A percentile compares a stretch with the other conserved stretches of the same genome.
phyloP scores from a whole-genome alignment of 2,797 vertebrate genomes.

The Spinus olivaceus region DNA sequence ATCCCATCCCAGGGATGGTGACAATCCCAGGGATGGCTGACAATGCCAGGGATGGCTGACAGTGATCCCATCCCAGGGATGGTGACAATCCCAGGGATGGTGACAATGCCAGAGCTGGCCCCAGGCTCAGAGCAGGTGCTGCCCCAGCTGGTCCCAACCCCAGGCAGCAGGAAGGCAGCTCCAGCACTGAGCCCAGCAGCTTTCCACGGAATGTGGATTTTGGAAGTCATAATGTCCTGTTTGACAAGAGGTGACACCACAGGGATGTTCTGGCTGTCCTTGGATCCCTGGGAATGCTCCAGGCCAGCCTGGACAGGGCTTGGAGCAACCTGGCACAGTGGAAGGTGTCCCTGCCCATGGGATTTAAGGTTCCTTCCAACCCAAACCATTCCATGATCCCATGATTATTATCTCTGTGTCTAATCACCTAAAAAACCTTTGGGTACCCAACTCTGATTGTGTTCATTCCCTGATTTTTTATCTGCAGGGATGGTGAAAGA shows the following conservation, averaged over 20 bases:
- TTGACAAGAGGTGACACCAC: neutral
- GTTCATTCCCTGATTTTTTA: neutral
- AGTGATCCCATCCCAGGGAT: no score
- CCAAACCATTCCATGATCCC: neutral
- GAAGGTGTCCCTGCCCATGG: neutral
- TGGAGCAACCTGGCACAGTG: neutral
- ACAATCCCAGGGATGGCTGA: neutral
- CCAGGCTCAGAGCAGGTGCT: neutral
- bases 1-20: neutral
- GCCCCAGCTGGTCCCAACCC: neutral
- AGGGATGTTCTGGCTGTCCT: neutral
- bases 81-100: neutral
- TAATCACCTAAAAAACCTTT: neutral
- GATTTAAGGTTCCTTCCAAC: no score
- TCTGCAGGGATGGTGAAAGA: neutral
- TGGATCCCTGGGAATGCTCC: neutral
- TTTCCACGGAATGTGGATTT: accelerated
- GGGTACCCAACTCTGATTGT: neutral
- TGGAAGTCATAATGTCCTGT: accelerated
- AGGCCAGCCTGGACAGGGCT: neutral
- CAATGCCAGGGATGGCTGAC: neutral
- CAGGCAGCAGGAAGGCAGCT: neutral
- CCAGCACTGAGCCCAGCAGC: accelerated
- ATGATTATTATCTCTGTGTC: no score
- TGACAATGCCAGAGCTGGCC: neutral